Percentiles rank a stretch among this genome's conserved stretches.
Conservation (phyloP, 2,888 invertebrate species). For the Holacanthella duospinosa region DNA sequence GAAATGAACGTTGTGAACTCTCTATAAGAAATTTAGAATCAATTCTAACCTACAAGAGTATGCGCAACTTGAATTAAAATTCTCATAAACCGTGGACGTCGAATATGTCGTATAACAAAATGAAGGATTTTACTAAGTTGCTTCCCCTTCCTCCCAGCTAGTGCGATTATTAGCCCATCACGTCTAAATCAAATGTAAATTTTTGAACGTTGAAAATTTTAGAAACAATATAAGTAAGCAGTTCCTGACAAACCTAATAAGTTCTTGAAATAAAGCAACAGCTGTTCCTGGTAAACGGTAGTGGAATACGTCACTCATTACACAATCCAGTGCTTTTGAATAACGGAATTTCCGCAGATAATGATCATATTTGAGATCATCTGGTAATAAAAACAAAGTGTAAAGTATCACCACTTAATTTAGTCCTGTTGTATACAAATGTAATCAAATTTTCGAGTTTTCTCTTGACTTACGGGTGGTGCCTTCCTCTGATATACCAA, state of each 20-base stretch:
- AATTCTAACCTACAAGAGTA: constrained; percentile 53
- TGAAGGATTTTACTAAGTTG: constrained; percentile 56
- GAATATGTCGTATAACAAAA: constrained; percentile 64
- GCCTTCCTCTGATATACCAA: constrained; percentile 27
- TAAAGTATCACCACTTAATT: constrained; percentile 2
- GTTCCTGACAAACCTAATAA: constrained; percentile 61
- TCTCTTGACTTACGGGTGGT: constrained; percentile 16
- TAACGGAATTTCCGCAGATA: constrained; percentile 70
- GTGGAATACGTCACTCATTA: constrained; percentile 51
- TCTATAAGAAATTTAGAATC: background rate
- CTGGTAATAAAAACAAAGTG: constrained; percentile 11
- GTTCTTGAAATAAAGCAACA: constrained; percentile 70
- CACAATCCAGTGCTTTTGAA: constrained; percentile 64
- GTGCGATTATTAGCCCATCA: constrained; percentile 62
- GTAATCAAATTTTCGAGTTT: background rate
- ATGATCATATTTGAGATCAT: constrained; percentile 51
- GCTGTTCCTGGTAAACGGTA: constrained; percentile 63
- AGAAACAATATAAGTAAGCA: background rate
- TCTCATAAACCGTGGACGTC: constrained; percentile 62
- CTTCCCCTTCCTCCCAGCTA: constrained; percentile 59
- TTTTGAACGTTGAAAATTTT: background rate
- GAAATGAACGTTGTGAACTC: background rate
- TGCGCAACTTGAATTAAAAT: constrained; percentile 63
- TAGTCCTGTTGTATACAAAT: background rate
- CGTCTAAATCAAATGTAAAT: constrained; percentile 45